phyloP scores from a whole-genome alignment of 2,113 vertebrate species.

The Pimephales promelas region DNA sequence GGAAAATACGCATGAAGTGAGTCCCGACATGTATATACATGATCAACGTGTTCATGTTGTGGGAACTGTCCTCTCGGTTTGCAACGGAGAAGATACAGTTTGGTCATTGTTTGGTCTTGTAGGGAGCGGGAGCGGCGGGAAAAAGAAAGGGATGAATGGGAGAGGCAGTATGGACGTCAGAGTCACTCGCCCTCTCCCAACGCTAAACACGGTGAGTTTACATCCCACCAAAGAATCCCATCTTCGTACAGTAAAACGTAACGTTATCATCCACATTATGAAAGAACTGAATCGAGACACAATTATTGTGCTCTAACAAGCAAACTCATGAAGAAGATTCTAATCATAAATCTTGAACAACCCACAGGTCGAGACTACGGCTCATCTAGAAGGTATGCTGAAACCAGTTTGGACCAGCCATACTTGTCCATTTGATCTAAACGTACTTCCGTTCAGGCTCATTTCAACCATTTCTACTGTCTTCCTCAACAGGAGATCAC shows the following conservation, averaged over 20 bases:
- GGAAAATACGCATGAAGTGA: constrained; percentile 97
- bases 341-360: constrained; percentile 58
- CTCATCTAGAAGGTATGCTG: constrained; percentile 77
- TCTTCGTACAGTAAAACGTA: not conserved
- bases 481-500: constrained; percentile 66
- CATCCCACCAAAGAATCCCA: not conserved
- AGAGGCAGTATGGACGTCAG: constrained; percentile 87
- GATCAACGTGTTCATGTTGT: not conserved
- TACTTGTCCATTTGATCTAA: not conserved
- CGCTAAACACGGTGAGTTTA: constrained; percentile 82
- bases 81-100: not conserved
- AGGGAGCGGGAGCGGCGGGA: constrained; percentile 91
- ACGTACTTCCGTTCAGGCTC: not conserved
- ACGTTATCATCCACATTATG: not conserved
- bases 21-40: constrained; percentile 45
- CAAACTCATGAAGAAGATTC: not conserved
- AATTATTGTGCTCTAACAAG: not conserved
- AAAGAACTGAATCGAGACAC: not conserved
- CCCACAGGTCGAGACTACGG: constrained; percentile 76
- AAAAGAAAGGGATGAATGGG: constrained; percentile 92
- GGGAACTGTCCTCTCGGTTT: constrained; percentile 30
- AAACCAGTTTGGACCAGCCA: constrained; percentile 33
- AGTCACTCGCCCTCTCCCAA: constrained; percentile 87
- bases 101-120: constrained; percentile 49
- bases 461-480: not conserved